Evolutionary conservation across 2,113 vertebrate species (phyloP).

Genomic region (Phrynocephalus versicolor): DNA sequence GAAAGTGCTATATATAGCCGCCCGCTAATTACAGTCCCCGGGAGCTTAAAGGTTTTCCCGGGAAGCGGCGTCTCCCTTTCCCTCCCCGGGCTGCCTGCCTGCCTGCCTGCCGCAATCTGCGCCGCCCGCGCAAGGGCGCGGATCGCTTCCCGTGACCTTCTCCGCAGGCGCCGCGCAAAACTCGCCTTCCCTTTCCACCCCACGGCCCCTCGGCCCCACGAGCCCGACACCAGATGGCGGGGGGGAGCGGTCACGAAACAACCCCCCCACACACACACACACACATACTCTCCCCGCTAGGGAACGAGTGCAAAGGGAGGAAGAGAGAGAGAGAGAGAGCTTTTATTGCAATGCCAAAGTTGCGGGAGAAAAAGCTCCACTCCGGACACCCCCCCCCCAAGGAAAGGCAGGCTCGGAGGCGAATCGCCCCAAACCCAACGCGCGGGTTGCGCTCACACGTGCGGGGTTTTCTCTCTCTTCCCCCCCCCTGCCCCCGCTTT

Average conservation of each 20-base stretch:
- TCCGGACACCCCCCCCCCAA: background rate
- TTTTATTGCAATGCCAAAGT: background rate
- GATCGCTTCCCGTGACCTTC: no score
- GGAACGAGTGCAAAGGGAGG: background rate
- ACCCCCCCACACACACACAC: no score
- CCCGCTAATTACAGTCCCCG: background rate
- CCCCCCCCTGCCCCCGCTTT: constrained; percentile 21
- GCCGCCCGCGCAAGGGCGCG: no score
- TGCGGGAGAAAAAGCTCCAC: background rate
- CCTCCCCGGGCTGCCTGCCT: background rate
- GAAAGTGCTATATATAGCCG: constrained; percentile 8
- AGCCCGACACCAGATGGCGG: background rate
- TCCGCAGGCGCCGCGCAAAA: background rate
- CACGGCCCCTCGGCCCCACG: background rate
- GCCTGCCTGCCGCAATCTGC: constrained; percentile 18
- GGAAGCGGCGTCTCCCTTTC: background rate
- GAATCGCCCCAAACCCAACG: background rate
- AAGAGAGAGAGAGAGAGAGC: background rate
- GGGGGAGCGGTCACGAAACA: background rate
- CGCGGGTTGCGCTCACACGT: background rate
- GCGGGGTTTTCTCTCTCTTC: background rate
- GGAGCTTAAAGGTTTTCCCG: background rate
- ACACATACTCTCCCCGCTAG: no score
- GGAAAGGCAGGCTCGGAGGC: background rate
- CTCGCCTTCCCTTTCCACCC: background rate